A percentile compares a stretch with the other conserved stretches of the same genome.
These are phyloP conservation scores for Brachypodius melanocephalos DNA, from an alignment of 2,113 vertebrate genomes.

Conservation along the genomic window DNA sequence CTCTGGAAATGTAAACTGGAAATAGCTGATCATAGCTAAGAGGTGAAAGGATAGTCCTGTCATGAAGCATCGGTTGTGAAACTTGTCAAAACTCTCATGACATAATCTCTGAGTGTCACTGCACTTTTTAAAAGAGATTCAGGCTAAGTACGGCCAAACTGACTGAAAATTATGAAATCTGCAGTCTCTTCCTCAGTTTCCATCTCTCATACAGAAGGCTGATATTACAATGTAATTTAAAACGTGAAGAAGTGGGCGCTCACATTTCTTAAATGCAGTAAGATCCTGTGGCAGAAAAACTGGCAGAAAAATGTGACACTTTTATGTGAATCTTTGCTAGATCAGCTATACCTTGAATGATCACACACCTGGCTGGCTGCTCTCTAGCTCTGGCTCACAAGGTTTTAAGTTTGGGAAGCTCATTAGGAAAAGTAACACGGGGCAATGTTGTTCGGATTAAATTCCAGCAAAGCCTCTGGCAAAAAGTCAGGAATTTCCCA, in stretches of 20 bases:
- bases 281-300: not conserved
- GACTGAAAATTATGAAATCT: not conserved
- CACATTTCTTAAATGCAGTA: not conserved
- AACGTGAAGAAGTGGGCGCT: not conserved
- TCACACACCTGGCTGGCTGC: not conserved
- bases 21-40: not conserved
- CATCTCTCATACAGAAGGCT: not conserved
- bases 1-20: not conserved
- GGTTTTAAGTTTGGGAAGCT: not conserved
- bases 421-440: not conserved
- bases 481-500: conserved; percentile 7
- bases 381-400: not conserved
- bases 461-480: not conserved
- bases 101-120: not conserved
- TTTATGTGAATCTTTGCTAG: not conserved
- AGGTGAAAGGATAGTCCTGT: not conserved
- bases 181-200: not conserved
- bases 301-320: not conserved
- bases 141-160: not conserved
- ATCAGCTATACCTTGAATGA: not conserved
- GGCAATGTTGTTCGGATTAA: not conserved
- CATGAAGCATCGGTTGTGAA: not conserved
- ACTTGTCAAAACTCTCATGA: not conserved
- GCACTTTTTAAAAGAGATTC: not conserved
- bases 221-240: not conserved